phyloP scores from a whole-genome alignment of 2,113 vertebrate species.

The Pycnonotus jocosus region DNA sequence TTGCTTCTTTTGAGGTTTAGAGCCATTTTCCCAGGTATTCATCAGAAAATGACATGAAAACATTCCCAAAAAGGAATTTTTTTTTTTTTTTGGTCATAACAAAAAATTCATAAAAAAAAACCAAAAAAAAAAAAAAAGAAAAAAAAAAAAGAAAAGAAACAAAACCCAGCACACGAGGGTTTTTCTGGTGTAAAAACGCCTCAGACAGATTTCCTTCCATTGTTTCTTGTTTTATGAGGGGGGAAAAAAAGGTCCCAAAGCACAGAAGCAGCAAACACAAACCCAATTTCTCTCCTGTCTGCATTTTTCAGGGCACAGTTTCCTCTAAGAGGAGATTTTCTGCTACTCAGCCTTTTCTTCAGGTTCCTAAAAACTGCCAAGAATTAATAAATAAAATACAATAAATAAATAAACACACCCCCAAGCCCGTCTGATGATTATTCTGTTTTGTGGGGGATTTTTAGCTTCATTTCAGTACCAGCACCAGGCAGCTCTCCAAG shows the following conservation, averaged over 20 bases:
- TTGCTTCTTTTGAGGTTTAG: background rate
- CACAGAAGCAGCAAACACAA: background rate
- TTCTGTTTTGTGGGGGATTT: background rate
- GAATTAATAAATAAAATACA: no score
- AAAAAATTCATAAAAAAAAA: background rate
- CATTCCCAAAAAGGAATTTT: background rate
- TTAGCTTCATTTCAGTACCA: background rate
- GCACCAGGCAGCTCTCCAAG: background rate
- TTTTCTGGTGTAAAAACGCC: background rate
- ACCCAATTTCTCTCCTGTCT: background rate
- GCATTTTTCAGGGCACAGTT: background rate
- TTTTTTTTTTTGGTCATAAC: background rate
- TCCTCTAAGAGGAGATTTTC: background rate
- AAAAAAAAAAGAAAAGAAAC: background rate
- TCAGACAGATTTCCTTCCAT: constrained; percentile 20
- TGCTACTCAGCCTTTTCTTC: background rate
- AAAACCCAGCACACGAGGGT: background rate
- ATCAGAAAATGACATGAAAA: background rate
- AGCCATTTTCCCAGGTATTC: background rate
- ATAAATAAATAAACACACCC: background rate
- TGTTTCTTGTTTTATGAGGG: background rate
- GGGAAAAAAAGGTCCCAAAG: background rate
- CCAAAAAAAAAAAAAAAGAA: no score
- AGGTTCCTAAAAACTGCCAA: background rate
- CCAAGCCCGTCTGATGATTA: background rate